These are phyloP conservation scores for Crotalus horridus DNA, from an alignment of 2,113 vertebrate genomes.

Conservation along the genomic window DNA sequence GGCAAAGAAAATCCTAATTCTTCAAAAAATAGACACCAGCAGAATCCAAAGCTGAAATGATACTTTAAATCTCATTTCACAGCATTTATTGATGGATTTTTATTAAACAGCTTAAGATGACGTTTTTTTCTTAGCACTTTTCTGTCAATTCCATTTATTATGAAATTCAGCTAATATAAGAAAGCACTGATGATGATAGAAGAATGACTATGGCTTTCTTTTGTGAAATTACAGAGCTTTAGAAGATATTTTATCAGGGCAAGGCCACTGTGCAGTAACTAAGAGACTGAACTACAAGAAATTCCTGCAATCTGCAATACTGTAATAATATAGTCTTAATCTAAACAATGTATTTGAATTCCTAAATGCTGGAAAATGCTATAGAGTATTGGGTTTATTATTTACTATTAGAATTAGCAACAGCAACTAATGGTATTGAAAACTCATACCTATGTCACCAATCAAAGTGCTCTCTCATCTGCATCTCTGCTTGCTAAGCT, in stretches of 20 bases:
- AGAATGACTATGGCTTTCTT: neutral
- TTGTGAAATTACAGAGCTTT: neutral
- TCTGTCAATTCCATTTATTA: neutral
- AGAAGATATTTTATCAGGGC: neutral
- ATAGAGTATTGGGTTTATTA: neutral
- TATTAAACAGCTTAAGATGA: neutral
- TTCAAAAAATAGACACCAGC: neutral
- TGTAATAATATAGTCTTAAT: neutral
- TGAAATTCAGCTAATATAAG: neutral
- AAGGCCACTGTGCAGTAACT: neutral
- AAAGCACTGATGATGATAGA: neutral
- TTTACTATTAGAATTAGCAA: neutral
- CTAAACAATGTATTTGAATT: neutral
- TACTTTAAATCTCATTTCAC: constrained; percentile 2
- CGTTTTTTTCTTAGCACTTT: neutral
- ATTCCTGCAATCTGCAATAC: neutral
- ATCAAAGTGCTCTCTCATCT: neutral
- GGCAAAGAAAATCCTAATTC: neutral
- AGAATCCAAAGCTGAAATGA: neutral
- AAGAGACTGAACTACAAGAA: neutral
- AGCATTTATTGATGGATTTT: neutral
- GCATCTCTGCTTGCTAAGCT: neutral
- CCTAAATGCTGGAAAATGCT: neutral
- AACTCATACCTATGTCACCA: neutral
- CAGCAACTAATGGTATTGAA: neutral